Base-by-base conservation (phyloP, 2,888 invertebrate genomes). In the Endotricha flammealis region DNA sequence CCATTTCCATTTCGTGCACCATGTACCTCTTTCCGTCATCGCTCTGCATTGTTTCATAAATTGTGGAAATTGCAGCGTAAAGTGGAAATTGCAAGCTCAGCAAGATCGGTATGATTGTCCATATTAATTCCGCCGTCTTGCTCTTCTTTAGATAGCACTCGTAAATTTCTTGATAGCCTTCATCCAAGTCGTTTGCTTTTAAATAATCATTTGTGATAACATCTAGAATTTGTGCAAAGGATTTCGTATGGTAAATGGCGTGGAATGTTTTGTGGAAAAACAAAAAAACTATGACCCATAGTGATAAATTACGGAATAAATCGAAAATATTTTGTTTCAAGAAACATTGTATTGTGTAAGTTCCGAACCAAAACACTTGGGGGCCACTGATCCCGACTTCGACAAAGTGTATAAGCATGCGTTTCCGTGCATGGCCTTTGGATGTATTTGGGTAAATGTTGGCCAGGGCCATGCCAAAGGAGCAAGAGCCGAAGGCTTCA, bases 211-310 rank as follows among this genome's bases (percentile, higher is more conserved):
- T 38, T 1, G 64, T 53, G 12, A 80, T 76, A 36, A 62, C 69
- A 1, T 64, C 43, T 2, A 81, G 35, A 2, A 81, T 31, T 4
- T 50, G 35, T 6, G 57, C 52, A 29, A 67, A 80, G 27, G 53
- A 58, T 1, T 60, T 46, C 0, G 61, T 70, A n/a, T 70, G 70
- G 4, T 48, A 53, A 22, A 61, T 63, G 1, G 54, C 60, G 35
- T 76, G 74, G 30, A 70, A 62, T 0, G 62, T 63, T 64, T 79
- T 80, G n/a, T 76, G 57, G 22, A 76, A 62, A 36, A 72, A 80
- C 1, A 79, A 45, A 4, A 57, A n/a, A 0, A 69, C 41, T 2
- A 77, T 41, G 1, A 77, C 45, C 0, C 56, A 63, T 13, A 77
- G 41, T 1, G 76, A 63, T 41, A 77, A 51, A 39, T 76, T 72